Evolutionary conservation across 2,113 vertebrate species (phyloP).

Genomic region (Colaptes auratus): DNA sequence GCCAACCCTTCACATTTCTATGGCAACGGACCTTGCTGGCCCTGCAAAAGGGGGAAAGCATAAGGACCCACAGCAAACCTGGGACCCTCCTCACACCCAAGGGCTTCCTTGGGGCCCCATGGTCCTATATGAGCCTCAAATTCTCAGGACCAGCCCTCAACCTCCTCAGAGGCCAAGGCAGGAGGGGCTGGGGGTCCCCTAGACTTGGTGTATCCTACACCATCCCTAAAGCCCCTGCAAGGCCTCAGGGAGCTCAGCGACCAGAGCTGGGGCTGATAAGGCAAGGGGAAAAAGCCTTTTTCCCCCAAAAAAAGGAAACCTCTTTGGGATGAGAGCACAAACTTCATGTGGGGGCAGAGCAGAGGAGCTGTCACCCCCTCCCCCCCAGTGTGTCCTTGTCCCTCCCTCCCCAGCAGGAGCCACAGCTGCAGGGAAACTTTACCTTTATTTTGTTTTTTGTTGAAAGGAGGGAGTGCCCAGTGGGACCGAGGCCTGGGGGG

Average conservation of each 20-base stretch:
- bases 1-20: no score
- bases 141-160: neutral
- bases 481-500: neutral
- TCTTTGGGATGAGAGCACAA: neutral
- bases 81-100: neutral
- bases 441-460: slow-evolving; percentile 16
- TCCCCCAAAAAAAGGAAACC: neutral
- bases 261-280: neutral
- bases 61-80: neutral
- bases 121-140: no score
- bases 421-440: neutral
- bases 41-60: no score
- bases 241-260: accelerated
- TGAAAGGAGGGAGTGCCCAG: neutral
- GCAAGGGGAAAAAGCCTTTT: neutral
- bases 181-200: neutral
- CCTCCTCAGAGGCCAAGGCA: accelerated
- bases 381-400: accelerated
- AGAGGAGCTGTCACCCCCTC: neutral
- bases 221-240: neutral
- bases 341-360: neutral
- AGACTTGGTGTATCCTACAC: neutral
- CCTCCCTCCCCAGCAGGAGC: neutral
- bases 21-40: no score
- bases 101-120: neutral